Conservation (phyloP, 2,113 vertebrate genomes). For the Dolichallabes microphthalmus region DNA sequence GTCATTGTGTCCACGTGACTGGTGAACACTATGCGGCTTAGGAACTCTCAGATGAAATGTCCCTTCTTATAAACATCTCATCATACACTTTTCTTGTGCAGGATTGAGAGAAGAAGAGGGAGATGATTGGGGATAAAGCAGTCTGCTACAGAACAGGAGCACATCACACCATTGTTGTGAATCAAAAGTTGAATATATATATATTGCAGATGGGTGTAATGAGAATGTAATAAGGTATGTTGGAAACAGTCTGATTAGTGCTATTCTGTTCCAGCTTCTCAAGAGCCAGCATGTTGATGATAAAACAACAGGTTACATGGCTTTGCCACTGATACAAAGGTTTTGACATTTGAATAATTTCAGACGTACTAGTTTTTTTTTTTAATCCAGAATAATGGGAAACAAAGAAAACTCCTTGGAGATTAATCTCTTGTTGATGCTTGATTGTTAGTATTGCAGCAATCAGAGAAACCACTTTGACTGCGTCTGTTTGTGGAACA, state of each 20-base stretch:
- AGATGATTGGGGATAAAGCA: neutral
- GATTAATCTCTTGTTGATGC: slow-evolving; percentile 42
- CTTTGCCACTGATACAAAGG: neutral
- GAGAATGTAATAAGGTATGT: neutral
- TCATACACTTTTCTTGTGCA: neutral
- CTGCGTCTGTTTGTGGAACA: slow-evolving; percentile 42
- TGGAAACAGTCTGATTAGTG: neutral
- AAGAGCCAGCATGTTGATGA: neutral
- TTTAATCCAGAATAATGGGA: slow-evolving; percentile 3
- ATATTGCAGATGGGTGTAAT: neutral
- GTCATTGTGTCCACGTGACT: neutral
- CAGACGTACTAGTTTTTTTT: neutral
- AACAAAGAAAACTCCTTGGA: slow-evolving; percentile 38
- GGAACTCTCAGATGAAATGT: slow-evolving; percentile 2
- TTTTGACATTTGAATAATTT: slow-evolving; percentile 5
- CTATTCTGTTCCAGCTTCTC: neutral
- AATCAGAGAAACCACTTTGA: slow-evolving; percentile 30
- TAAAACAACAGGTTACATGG: slow-evolving; percentile 4
- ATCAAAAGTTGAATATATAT: neutral
- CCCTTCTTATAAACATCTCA: slow-evolving; percentile 15
- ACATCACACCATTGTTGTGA: neutral
- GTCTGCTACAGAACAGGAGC: neutral
- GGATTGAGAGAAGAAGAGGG: neutral
- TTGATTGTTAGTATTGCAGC: slow-evolving; percentile 44
- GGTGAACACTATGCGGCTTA: neutral